These are phyloP conservation scores for Diglossa cyanea DNA, from an alignment of 2,797 vertebrate species.

Conservation along the genomic window DNA sequence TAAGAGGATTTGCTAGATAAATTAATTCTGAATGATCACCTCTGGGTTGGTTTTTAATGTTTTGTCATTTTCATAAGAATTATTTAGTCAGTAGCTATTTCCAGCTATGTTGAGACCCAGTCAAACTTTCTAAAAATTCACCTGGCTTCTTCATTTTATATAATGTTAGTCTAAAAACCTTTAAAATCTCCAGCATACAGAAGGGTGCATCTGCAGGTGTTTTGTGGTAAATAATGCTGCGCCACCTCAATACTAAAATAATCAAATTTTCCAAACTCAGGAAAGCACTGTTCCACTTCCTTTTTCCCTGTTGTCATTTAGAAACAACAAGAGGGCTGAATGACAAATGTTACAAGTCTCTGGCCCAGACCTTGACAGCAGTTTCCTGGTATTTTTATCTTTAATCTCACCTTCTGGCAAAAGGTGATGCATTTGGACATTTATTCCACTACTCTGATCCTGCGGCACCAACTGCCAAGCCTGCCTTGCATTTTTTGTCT, in stretches of 20 bases:
- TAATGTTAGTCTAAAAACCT: neutral
- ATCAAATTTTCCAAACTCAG: neutral
- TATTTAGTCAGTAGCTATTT: neutral
- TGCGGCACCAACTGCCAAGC: constrained; percentile 19
- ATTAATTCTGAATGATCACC: neutral
- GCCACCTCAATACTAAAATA: neutral
- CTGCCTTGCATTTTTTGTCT: neutral
- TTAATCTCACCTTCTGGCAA: constrained; percentile 21
- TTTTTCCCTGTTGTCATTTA: constrained; percentile 13
- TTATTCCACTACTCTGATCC: constrained; percentile 6
- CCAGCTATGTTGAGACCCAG: neutral
- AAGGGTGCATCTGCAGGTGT: neutral
- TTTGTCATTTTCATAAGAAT: neutral
- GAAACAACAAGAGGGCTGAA: neutral
- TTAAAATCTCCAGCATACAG: neutral
- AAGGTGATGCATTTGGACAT: constrained; percentile 29
- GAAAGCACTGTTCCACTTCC: neutral
- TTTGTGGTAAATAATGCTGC: neutral
- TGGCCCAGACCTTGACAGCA: constrained; percentile 10
- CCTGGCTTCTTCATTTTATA: neutral
- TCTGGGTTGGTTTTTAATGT: neutral
- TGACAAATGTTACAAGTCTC: constrained; percentile 21
- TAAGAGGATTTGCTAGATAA: neutral
- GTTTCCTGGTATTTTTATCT: constrained; percentile 47
- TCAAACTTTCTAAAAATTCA: neutral